Base-by-base conservation (phyloP, 2,113 vertebrate genomes). In the Castor canadensis region DNA sequence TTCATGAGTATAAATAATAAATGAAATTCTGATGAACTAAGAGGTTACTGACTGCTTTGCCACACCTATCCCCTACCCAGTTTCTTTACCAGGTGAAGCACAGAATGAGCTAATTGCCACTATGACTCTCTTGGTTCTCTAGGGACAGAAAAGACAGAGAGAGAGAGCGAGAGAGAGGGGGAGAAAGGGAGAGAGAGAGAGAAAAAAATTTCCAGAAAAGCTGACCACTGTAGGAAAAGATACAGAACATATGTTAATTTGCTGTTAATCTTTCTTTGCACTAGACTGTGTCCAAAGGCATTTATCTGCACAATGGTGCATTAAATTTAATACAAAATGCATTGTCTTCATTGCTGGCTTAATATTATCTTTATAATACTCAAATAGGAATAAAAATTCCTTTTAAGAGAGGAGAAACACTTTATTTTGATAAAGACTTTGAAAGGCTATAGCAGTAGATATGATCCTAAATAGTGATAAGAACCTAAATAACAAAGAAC, bases 241-340 rank as follows among this genome's bases (percentile, higher is more conserved):
- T 79, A 66, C 26, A 92, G 35, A 91, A 77, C 28, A 95, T 30
- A 85, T 81, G 5, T 49, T 82, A 67, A 92, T 87, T 95, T 54
- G 17, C 47, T 93, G 93, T 77, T 67, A 56, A 62, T 49, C 13
- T 71, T 64, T 90, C 87, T 95, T 69, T 77, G 60, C 45, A 28
- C 62, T 1, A 77, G 66, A 8, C 35, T 85, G 8, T 64, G 40
- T 40, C 92, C 49, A 92, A 82, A 71, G 58, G 17, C 83, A 69
- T 80, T 88, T 60, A 87, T 12, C n/a, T 77, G 16, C 5, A 80
- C 32, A 6, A 30, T 1, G 0, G 13, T 40, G 11, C 3, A 77
- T n/a, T 80, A 47, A 35, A 22, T 40, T 81, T 67, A n/a, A 69
- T 45, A n/a, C 47, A 75, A 76, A 87, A 87, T 72, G 15, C 1